A percentile compares a stretch with the other conserved stretches of the same genome.
phyloP scores from a whole-genome alignment of 2,888 invertebrate species.

The Salticus scenicus region DNA sequence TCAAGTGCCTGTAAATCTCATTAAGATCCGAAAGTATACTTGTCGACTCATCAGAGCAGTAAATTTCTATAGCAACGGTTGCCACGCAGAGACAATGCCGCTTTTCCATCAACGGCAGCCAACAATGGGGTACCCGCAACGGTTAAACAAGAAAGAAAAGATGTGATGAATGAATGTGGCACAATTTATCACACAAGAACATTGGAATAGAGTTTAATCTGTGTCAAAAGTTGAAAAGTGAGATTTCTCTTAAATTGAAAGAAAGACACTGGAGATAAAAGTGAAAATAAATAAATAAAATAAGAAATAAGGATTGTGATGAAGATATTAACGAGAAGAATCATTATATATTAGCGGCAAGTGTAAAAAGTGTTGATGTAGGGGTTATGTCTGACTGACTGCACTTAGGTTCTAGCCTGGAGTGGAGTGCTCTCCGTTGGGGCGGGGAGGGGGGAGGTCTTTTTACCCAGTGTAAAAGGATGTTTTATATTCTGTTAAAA shows the following conservation, averaged over 20 bases:
- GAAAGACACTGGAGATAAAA: too few species aligned
- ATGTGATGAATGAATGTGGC: background rate
- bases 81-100: slow-evolving; percentile 8
- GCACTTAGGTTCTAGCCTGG: too few species aligned
- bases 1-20: background rate
- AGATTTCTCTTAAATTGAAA: background rate
- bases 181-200: background rate
- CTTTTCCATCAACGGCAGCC: background rate
- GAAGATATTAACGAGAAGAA: too few species aligned
- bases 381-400: too few species aligned
- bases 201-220: background rate
- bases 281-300: too few species aligned
- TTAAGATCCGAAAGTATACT: slow-evolving; percentile 21
- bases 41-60: slow-evolving; percentile 38
- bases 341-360: too few species aligned
- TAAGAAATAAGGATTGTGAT: too few species aligned
- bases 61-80: slow-evolving; percentile 59
- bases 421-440: too few species aligned
- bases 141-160: background rate
- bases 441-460: too few species aligned
- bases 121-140: slow-evolving; percentile 14
- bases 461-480: too few species aligned
- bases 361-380: too few species aligned
- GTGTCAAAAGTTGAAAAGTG: background rate
- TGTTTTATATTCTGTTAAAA: too few species aligned